These are phyloP conservation scores for Pterocles gutturalis DNA, from an alignment of 2,113 vertebrate genomes.

Conservation along the genomic window DNA sequence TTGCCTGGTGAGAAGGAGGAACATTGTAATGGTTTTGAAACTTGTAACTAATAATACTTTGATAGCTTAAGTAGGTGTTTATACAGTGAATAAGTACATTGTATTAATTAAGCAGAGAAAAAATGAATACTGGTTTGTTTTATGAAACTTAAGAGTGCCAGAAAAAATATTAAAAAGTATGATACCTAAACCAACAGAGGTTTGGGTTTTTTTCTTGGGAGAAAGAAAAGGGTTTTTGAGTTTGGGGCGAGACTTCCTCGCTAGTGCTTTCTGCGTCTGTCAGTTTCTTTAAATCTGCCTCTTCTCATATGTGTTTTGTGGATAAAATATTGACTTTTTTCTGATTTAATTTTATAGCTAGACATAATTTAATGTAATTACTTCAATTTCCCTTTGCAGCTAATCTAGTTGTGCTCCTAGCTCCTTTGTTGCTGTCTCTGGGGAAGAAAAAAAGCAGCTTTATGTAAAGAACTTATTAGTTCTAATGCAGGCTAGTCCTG, in stretches of 20 bases:
- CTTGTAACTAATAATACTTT: not conserved
- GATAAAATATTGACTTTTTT: not conserved
- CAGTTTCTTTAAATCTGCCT: not conserved
- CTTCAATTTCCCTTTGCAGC: not conserved
- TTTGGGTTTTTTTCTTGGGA: not conserved
- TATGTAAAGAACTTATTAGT: not conserved
- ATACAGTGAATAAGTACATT: not conserved
- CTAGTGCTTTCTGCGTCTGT: not conserved
- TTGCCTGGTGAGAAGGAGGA: not conserved
- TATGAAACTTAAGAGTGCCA: not conserved
- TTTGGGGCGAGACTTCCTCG: not conserved
- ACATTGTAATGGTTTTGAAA: not conserved
- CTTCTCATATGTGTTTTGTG: accelerated
- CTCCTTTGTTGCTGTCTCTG: not conserved
- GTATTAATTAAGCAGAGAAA: not conserved
- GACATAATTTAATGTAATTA: not conserved
- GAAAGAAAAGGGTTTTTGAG: not conserved
- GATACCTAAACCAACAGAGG: not conserved
- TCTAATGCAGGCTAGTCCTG: not conserved
- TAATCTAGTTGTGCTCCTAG: not conserved
- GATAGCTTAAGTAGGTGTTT: not conserved
- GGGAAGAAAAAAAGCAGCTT: not conserved
- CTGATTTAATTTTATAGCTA: not conserved
- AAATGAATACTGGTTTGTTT: not conserved
- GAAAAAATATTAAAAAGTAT: not conserved